Conservation (phyloP, 2,888 invertebrate genomes). For the Aphidoletes aphidimyza region DNA sequence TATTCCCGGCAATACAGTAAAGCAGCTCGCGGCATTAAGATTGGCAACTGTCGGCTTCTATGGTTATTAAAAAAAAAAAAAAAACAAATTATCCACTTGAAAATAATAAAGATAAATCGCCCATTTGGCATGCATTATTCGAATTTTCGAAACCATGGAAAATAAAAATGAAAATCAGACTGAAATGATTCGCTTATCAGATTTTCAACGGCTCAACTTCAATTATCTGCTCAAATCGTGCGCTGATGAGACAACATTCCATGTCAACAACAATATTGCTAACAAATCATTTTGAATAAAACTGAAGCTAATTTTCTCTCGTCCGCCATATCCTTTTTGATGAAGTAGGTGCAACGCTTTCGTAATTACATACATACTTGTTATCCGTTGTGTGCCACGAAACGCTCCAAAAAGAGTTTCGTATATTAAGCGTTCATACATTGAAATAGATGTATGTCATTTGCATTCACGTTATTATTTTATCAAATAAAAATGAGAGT, state of each 20-base stretch:
- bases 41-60: no score
- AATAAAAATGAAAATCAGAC: not conserved
- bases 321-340: not conserved
- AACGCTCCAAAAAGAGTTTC: not conserved
- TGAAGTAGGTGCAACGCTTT: constrained; percentile 18
- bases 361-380: constrained; percentile 23
- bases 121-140: no score
- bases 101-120: not conserved
- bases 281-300: not conserved
- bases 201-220: not conserved
- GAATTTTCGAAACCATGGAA: no score
- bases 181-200: not conserved
- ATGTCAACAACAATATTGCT: constrained; percentile 41
- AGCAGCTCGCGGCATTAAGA: no score
- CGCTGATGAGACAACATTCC: constrained; percentile 5
- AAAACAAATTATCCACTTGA: no score
- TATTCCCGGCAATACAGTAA: no score
- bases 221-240: constrained; percentile 37
- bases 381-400: not conserved
- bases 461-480: constrained; percentile 4
- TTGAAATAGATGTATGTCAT: constrained; percentile 1
- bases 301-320: constrained; percentile 5
- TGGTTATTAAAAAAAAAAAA: no score
- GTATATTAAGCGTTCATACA: not conserved
- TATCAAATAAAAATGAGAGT: not conserved